Conservation (phyloP, 53 echinoderm and acorn worm species). For the Echinarachnius parma region DNA sequence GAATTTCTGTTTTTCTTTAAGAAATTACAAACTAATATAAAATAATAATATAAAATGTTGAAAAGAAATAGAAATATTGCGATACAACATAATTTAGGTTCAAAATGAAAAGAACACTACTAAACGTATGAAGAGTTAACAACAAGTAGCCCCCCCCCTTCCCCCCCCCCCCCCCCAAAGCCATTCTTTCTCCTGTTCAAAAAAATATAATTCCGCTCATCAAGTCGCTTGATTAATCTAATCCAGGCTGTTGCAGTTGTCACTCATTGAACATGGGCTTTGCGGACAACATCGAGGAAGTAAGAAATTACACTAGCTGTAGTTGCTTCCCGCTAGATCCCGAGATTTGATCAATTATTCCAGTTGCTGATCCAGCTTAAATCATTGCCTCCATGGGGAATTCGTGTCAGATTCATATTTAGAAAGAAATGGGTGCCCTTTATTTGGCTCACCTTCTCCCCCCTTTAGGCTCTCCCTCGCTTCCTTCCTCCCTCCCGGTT, state of each 20-base stretch:
- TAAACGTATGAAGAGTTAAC: too few relatives aligned
- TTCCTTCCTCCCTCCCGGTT: neutral
- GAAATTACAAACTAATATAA: too few relatives aligned
- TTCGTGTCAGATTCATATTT: conserved; percentile 25
- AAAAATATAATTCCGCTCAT: conserved; percentile 21
- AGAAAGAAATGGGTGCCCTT: neutral
- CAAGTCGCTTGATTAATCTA: conserved; percentile 37
- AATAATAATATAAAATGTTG: too few relatives aligned
- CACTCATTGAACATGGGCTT: conserved; percentile 43
- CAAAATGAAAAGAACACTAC: too few relatives aligned
- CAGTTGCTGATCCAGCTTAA: conserved; percentile 43
- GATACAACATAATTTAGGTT: too few relatives aligned
- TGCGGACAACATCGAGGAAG: conserved; percentile 34
- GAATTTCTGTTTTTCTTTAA: too few relatives aligned
- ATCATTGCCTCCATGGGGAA: conserved; percentile 40
- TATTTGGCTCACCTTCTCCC: neutral
- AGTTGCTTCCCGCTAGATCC: conserved; percentile 42
- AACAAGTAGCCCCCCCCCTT: too few relatives aligned
- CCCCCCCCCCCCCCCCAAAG: too few relatives aligned
- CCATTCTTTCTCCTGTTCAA: too few relatives aligned
- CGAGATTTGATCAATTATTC: conserved; percentile 46
- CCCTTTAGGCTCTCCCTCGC: neutral
- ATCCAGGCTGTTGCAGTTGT: conserved; percentile 42
- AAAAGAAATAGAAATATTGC: too few relatives aligned
- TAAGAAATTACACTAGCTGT: conserved; percentile 48